Percentiles rank a stretch among this genome's conserved stretches.
These are phyloP conservation scores for Zaprionus ghesquierei DNA, from an alignment of 1,140 invertebrate genomes.

Conservation along the genomic window DNA sequence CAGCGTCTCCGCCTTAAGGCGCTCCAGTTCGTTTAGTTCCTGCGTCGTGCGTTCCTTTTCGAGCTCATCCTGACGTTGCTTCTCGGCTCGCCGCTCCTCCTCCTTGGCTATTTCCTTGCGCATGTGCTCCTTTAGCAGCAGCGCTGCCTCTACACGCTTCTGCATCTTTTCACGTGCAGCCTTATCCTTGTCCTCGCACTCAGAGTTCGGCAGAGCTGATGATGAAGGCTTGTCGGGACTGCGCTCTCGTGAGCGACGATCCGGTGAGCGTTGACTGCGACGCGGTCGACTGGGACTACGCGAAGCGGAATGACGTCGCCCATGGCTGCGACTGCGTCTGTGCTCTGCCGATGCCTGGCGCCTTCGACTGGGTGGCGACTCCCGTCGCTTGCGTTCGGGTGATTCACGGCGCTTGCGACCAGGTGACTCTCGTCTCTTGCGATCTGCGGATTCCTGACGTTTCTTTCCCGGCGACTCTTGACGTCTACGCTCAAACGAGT, in stretches of 20 bases:
- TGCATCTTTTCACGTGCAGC: constrained; percentile 81
- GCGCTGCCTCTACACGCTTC: constrained; percentile 83
- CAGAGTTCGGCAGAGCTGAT: constrained; percentile 30
- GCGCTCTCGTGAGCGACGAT: constrained; percentile 43
- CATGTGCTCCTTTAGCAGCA: constrained; percentile 84
- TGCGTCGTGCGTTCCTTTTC: constrained; percentile 75
- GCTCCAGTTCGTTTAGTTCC: constrained; percentile 76
- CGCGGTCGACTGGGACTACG: constrained; percentile 53
- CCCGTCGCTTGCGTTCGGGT: constrained; percentile 8
- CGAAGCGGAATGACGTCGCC: constrained; percentile 52
- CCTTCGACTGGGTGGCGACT: constrained; percentile 24
- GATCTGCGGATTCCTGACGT: not conserved
- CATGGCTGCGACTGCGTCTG: constrained; percentile 56
- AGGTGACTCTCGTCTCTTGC: constrained; percentile 33
- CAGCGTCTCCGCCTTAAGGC: constrained; percentile 73
- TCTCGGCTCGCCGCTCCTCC: constrained; percentile 82
- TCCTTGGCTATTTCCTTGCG: constrained; percentile 83
- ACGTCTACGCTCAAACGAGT: not conserved
- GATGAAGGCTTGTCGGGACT: constrained; percentile 43
- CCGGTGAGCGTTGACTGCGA: constrained; percentile 31
- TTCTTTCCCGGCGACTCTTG: constrained; percentile 15
- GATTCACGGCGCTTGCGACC: constrained; percentile 25
- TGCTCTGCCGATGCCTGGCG: constrained; percentile 44
- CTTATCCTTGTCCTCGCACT: constrained; percentile 62
- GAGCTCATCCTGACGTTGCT: constrained; percentile 74